phyloP scores from a whole-genome alignment of 1,140 invertebrate species.

The Drosophila albomicans region DNA sequence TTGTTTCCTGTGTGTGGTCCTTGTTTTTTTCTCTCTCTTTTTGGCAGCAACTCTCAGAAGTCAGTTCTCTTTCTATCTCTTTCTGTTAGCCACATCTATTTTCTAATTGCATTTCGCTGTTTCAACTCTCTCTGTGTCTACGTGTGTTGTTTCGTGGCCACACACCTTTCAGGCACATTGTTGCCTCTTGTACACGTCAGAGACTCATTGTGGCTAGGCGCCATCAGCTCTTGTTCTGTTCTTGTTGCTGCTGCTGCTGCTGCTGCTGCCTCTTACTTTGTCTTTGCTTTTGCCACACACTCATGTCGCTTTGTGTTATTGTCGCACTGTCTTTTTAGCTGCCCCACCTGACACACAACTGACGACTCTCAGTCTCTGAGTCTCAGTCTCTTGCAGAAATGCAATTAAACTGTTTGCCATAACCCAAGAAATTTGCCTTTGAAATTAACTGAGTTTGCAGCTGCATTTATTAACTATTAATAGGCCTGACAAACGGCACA shows the following conservation, averaged over 20 bases:
- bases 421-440: constrained; percentile 57
- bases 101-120: constrained; percentile 80
- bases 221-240: not conserved
- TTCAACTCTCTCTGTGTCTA: constrained; percentile 14
- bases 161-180: constrained; percentile 66
- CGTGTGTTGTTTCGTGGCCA: constrained; percentile 52
- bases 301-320: constrained; percentile 69
- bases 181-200: constrained; percentile 29
- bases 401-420: constrained; percentile 69
- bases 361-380: constrained; percentile 39
- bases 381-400: constrained; percentile 45
- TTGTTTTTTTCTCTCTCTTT: constrained; percentile 18
- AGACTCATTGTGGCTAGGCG: constrained; percentile 22
- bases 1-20: constrained; percentile 29
- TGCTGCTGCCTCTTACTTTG: constrained; percentile 23
- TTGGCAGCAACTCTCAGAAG: constrained; percentile 23
- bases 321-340: constrained; percentile 58
- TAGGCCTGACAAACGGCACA: not conserved
- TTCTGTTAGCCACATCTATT: constrained; percentile 70
- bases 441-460: constrained; percentile 32
- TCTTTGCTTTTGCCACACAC: constrained; percentile 18
- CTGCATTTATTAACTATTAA: constrained; percentile 15
- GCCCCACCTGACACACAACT: constrained; percentile 49
- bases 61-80: not conserved
- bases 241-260: too few species aligned